Evolutionary conservation across 2,888 invertebrate species (phyloP), one percentile per base, ranked within the genome.

Genomic region (Zaprionus obscuricornis): DNA sequence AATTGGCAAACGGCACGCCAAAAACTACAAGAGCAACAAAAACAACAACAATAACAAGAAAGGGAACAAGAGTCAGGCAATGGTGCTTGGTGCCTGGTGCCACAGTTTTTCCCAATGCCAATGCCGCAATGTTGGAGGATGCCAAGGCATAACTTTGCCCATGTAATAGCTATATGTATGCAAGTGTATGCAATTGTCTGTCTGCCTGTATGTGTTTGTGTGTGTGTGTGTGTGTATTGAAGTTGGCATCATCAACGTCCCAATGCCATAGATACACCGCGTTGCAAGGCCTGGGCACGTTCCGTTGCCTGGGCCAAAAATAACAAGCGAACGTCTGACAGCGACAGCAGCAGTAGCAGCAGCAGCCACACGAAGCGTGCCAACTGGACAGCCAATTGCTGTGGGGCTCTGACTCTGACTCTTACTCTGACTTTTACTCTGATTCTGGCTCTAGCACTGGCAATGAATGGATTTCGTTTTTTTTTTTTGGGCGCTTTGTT

Each of bases 31-130:
- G 51, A 57, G 33, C 20, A 57, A 29, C 18, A 56, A 18, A 11
- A 29, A 10, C 18, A 27, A 22, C 26, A 45, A 49, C 17, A 26
- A 26, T 29, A 29, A 39, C 13, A 34, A 13, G 27, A 46, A 31
- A 34, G 34, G 43, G 34, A n/a, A 33, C 13, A 20, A 26, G 10
- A 33, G 49, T n/a, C 37, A 34, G 36, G 13, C 37, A 52, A 17
- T 24, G 8, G 3, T 57, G 46, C 6, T 45, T 57, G 52, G 47
- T 65, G 82, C 59, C 82, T 74, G 68, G 54, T 83, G 83, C 84
- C 85, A 81, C 79, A 85, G 59, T 85, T 75, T 77, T 73, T 60
- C 47, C 69, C 79, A 81, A 81, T 81, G 79, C 85, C 79, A 81
- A 79, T 85, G 79, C 83, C 85, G 69, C 72, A 62, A 36, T 51